A percentile compares a stretch with the other conserved stretches of the same genome.
Evolutionary conservation across 2,797 vertebrate genomes (phyloP).

Genomic region (Luscinia luscinia): DNA sequence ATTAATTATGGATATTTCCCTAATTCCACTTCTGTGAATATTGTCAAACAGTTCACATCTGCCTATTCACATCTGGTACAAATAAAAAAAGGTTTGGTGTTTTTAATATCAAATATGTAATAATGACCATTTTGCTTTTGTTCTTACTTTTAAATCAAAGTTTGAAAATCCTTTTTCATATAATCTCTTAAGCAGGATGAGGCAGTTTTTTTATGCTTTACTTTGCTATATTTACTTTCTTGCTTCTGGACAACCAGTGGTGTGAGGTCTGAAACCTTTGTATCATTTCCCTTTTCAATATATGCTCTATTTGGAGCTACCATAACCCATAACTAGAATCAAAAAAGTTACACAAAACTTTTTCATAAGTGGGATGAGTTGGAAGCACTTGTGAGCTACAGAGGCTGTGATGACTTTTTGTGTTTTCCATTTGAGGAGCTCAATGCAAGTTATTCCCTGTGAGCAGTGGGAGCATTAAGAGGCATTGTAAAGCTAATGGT

Average conservation of each 20-base stretch:
- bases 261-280: slow-evolving; percentile 17
- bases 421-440: neutral
- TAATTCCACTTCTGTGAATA: slow-evolving; percentile 42
- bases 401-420: neutral
- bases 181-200: slow-evolving; percentile 64
- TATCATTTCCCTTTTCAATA: neutral
- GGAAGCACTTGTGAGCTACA: neutral
- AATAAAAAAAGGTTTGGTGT: neutral
- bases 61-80: slow-evolving; percentile 54
- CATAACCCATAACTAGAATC: neutral
- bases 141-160: slow-evolving; percentile 63
- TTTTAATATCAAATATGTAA: slow-evolving; percentile 17
- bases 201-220: slow-evolving; percentile 42
- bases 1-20: slow-evolving; percentile 57
- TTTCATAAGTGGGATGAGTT: neutral
- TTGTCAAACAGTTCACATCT: slow-evolving; percentile 38
- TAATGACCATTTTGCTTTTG: slow-evolving; percentile 61
- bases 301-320: neutral
- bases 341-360: slow-evolving; percentile 21
- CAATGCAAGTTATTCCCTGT: neutral
- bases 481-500: neutral
- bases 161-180: slow-evolving; percentile 58
- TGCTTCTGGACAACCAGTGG: neutral
- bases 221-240: slow-evolving; percentile 12
- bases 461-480: neutral